Conservation (phyloP, 2,797 vertebrate genomes). For the Catamblyrhynchus diadema region DNA sequence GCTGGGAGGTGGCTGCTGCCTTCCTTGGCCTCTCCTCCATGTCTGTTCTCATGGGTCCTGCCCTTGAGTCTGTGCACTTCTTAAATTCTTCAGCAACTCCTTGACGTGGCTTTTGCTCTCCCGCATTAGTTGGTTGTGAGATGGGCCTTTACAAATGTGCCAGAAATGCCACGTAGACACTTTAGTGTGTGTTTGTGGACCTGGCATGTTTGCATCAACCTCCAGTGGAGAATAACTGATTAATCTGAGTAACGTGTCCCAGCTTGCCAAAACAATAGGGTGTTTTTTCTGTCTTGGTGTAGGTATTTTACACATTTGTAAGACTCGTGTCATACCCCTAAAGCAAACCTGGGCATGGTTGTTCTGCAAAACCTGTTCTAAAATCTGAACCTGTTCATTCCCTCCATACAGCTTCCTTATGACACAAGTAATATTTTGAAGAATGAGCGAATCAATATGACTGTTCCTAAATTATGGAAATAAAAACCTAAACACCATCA, state of each 20-base stretch:
- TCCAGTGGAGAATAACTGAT: background rate
- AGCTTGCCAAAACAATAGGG: background rate
- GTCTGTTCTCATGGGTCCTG: background rate
- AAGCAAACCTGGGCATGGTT: background rate
- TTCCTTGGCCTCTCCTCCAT: rapidly evolving
- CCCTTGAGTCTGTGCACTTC: background rate
- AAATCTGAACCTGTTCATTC: background rate
- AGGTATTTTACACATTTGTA: background rate
- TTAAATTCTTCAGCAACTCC: background rate
- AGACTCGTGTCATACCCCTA: background rate
- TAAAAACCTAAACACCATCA: background rate
- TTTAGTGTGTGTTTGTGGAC: background rate
- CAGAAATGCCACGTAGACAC: slow-evolving; percentile 11
- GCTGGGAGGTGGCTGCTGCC: background rate
- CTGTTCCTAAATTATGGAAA: background rate
- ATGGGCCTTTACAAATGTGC: background rate
- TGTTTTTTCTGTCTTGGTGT: background rate
- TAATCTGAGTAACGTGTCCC: background rate
- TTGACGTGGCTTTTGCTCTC: background rate
- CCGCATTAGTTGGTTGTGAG: background rate
- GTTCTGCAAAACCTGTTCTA: slow-evolving; percentile 16
- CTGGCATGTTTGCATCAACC: background rate
- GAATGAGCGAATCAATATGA: background rate
- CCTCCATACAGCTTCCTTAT: background rate
- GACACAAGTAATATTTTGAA: background rate